A percentile compares a stretch with the other conserved stretches of the same genome.
Conservation (phyloP, 2,797 vertebrate species). For the Macrochelys suwanniensis region DNA sequence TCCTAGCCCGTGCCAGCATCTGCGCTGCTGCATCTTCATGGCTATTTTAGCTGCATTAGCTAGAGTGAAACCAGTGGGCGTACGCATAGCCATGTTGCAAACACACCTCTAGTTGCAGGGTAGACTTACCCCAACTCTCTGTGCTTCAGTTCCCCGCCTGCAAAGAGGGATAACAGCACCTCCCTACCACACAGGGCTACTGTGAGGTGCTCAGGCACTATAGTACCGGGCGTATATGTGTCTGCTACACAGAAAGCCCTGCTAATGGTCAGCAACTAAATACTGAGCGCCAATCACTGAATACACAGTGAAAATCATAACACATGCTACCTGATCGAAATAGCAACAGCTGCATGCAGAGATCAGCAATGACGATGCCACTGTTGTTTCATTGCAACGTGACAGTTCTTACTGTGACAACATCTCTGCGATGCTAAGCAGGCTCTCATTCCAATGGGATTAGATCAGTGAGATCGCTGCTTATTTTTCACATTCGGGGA, state of each 20-base stretch:
- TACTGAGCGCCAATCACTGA: not conserved
- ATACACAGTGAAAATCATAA: not conserved
- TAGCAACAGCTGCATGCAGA: not conserved
- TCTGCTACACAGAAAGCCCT: not conserved
- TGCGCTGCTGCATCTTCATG: not conserved
- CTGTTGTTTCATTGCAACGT: not conserved
- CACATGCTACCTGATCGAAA: not conserved
- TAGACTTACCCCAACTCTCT: not conserved
- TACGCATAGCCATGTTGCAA: not conserved
- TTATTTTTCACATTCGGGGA: not conserved
- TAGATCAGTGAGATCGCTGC: not conserved
- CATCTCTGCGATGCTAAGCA: not conserved
- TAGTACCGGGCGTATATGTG: not conserved
- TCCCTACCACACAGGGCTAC: not conserved
- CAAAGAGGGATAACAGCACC: not conserved
- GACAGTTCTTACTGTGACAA: too few relatives aligned
- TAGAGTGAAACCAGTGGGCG: not conserved
- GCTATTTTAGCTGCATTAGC: not conserved
- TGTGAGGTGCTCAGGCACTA: not conserved
- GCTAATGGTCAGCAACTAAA: not conserved
- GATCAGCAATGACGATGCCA: not conserved
- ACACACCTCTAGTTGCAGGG: not conserved
- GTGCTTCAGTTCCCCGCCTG: not conserved
- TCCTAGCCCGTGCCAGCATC: not conserved
- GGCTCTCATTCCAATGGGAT: not conserved